A percentile compares a stretch with the other conserved stretches of the same genome.
These are phyloP conservation scores for Channa maculata DNA, from an alignment of 2,113 vertebrate genomes.

Conservation along the genomic window DNA sequence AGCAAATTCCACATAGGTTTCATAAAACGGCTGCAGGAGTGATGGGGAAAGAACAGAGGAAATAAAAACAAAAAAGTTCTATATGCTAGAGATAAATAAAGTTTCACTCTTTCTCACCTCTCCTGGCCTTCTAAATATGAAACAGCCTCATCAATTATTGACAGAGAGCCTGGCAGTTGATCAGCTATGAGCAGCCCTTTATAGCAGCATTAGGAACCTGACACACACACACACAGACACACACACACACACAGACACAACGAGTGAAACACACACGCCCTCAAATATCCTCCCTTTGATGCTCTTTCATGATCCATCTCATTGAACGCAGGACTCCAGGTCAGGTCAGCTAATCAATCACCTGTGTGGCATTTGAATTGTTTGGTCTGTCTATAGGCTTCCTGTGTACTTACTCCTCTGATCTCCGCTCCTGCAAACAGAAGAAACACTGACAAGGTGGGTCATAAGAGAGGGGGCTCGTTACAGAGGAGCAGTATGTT, in stretches of 20 bases:
- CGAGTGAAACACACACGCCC: neutral
- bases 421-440: slow-evolving; percentile 53
- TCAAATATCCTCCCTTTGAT: slow-evolving; percentile 65
- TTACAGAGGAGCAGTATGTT: slow-evolving; percentile 21
- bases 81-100: neutral
- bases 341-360: slow-evolving; percentile 78
- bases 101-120: neutral
- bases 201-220: slow-evolving; percentile 44
- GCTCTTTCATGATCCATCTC: slow-evolving; percentile 72
- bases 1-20: neutral
- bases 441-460: slow-evolving; percentile 40
- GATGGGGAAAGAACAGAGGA: neutral
- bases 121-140: slow-evolving; percentile 41
- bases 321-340: slow-evolving; percentile 63
- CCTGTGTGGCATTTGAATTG: slow-evolving; percentile 74
- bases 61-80: neutral
- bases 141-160: slow-evolving; percentile 63
- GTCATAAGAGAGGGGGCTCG: slow-evolving; percentile 3
- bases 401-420: slow-evolving; percentile 60
- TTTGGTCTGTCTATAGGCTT: slow-evolving; percentile 59
- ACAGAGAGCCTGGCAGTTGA: slow-evolving; percentile 41
- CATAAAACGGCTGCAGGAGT: neutral
- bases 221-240: slow-evolving; percentile 32
- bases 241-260: slow-evolving; percentile 19
- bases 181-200: slow-evolving; percentile 45